Evolutionary conservation across 2,888 invertebrate species (phyloP), one percentile per base, ranked within the genome.

Genomic region (Mythimna vitellina): DNA sequence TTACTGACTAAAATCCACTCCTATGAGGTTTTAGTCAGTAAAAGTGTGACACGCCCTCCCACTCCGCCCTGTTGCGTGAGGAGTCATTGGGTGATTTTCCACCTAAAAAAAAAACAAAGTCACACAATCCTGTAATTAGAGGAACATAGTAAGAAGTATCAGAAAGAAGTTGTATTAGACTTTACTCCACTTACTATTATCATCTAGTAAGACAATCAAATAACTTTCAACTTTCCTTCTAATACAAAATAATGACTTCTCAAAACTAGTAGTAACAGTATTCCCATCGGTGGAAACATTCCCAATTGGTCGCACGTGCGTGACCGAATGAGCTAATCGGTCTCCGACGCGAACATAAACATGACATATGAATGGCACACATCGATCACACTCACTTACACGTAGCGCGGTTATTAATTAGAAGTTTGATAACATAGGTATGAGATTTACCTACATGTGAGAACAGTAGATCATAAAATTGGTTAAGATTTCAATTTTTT

Each of bases 321-420:
- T 66, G 29, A 25, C 69, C 49, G 56, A 58, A 38, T 58, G 61
- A 62, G 56, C 49, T 54, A 57, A 51, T 73, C 35, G 51, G 32
- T 46, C 51, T 35, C 35, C 38, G 64, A 62, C 62, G 53, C 56
- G 35, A 61, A 58, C 46, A 42, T 29, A 29, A 29, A 29, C 3
- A 29, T 29, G 3, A 29, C 29, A 46, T 46, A 51, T 51, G 32
- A 58, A 58, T 35, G 58, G 60, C n/a, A 32, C 64, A 68, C 76
- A 84, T 82, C 76, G 68, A 81, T 82, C 82, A 84, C 42, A 56
- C 38, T 84, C 73, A 56, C 76, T 75, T 78, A 72, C 70, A 69
- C 69, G 49, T n/a, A 32, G 8, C n/a, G 14, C 9, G 10, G 32
- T 61, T 60, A 69, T 68, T 84, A 73, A 84, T 84, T 69, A 70